Conservation (phyloP, 2,797 vertebrate genomes). For the Anguilla megastoma region DNA sequence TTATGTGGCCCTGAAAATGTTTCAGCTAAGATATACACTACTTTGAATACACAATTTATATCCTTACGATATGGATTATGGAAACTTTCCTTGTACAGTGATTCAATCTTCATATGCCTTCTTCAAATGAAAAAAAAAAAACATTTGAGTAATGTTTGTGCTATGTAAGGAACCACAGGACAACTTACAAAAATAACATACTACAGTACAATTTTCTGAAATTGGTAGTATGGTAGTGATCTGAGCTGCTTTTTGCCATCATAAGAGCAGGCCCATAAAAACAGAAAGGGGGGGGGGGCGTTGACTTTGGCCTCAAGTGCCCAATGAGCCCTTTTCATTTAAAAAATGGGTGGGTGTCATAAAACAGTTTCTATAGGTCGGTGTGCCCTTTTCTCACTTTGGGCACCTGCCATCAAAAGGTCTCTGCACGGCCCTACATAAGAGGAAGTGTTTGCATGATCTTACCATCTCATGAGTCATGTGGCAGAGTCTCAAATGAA, state of each 20-base stretch:
- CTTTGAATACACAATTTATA: neutral
- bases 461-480: neutral
- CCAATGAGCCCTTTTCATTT: no score
- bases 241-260: neutral
- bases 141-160: neutral
- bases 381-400: neutral
- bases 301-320: neutral
- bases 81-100: neutral
- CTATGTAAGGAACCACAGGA: neutral
- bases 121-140: neutral
- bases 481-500: neutral
- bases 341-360: no score
- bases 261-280: neutral
- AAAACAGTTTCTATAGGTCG: neutral
- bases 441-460: neutral
- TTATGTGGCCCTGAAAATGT: neutral
- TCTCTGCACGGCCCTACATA: neutral
- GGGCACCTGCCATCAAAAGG: neutral
- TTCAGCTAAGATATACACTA: neutral
- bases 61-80: neutral
- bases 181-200: neutral
- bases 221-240: neutral
- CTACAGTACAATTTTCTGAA: neutral
- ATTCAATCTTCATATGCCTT: conserved; percentile 3
- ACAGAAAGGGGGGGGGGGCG: no score